Evolutionary conservation across 2,797 vertebrate genomes (phyloP), one percentile per base, ranked within the genome.

Genomic region (Pteropus rufus): DNA sequence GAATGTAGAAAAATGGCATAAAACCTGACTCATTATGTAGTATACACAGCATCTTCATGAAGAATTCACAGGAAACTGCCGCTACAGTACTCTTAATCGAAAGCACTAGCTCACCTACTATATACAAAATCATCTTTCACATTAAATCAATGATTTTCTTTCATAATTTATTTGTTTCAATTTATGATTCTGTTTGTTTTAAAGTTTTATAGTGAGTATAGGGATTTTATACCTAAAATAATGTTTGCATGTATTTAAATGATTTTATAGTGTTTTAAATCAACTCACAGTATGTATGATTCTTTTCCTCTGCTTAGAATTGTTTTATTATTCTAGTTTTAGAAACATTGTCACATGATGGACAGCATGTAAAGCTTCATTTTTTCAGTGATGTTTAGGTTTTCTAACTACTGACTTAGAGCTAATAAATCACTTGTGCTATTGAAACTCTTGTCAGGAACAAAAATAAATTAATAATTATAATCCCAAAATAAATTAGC

Each of bases 231-330:
- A 34, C 10, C 36, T 92, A 81, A 88, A 72, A 34, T 67, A 26
- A 84, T 76, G 69, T 16, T 95, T 67, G 26, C 3, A 67, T 36
- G 24, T 26, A 64, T 41, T 67, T 56, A 90, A 75, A 81, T 88
- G 54, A 52, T 9, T 79, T 77, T 36, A 36, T 52, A 62, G 31
- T 77, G 8, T 89, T 95, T 79, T 69, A 76, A 70, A 72, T 41
- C 23, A 65, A 72, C n/a, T 91, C 46, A 24, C 1, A n/a, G 2
- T 2, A 29, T 49, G 6, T 72, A 18, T 29, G 10, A 7, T 39
- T 58, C 14, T 91, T 46, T 49, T 8, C 3, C 12, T 77, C 29
- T 64, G 5, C 54, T 9, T 67, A 60, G 3, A 79, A 12, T 11
- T 65, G 24, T 73, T 23, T 67, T 72, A 26, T 29, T 76, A 36